Conservation (phyloP, 2,113 vertebrate genomes). For the Geothlypis trichas region DNA sequence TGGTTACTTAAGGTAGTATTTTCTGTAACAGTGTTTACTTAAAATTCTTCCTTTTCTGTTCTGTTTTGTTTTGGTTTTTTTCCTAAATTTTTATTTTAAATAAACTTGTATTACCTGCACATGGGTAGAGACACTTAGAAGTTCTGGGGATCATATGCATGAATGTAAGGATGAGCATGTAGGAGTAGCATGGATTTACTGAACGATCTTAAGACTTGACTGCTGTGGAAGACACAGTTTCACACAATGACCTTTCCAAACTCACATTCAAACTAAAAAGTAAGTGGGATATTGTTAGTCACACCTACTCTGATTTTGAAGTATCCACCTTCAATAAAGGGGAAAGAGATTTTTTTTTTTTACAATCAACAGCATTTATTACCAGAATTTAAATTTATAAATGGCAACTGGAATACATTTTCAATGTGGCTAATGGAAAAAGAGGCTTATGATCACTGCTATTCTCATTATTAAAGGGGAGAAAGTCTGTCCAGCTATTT, state of each 20-base stretch:
- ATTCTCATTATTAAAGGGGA: neutral
- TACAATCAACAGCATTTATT: conserved; percentile 52
- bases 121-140: neutral
- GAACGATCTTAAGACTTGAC: neutral
- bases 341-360: neutral
- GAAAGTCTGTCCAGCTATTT: conserved; percentile 10
- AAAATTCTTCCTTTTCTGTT: conserved; percentile 9
- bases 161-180: neutral
- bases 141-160: neutral
- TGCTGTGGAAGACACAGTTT: neutral
- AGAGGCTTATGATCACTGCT: neutral
- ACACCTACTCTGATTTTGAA: neutral
- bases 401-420: conserved; percentile 55
- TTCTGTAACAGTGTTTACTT: conserved; percentile 48
- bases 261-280: neutral
- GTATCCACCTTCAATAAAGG: conserved; percentile 30
- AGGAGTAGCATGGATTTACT: neutral
- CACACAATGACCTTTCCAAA: neutral
- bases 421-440: conserved; percentile 27
- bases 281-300: neutral
- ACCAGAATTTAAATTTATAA: conserved; percentile 46
- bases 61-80: neutral
- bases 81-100: neutral
- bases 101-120: neutral
- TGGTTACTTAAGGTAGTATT: conserved; percentile 60